Base-by-base conservation (phyloP, 2,113 vertebrate genomes). In the Rhombomys opimus region DNA sequence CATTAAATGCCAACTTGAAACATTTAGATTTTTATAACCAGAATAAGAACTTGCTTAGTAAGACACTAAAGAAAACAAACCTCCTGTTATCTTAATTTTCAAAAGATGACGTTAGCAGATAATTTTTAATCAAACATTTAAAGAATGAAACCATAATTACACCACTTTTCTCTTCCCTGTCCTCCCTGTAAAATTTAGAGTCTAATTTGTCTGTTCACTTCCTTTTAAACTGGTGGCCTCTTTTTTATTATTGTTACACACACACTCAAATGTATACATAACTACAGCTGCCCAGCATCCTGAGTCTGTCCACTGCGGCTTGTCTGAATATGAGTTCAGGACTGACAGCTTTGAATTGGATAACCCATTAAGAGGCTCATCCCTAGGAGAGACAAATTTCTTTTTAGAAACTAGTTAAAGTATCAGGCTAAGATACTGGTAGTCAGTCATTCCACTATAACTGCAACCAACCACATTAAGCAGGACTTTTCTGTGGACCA, bases 1-100 rank as follows among this genome's bases (percentile, higher is more conserved):
- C 52, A 68, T 84, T 73, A 63, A 78, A 84, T 70, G 14, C 8
- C 17, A 59, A 78, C 4, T 35, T 52, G 41, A 52, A 89, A 50
- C 30, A 68, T 91, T 89, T 78, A 63, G 77, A 77, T 63, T 89
- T 94, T 76, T 23, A 87, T 93, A 91, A 68, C 46, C 38, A 35
- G 52, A 93, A 54, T 57, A 59, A 17, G 12, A 89, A 27, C 81
- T 70, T 81, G 10, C 13, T 89, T 93, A 23, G 46, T 77, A 81
- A 91, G 41, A 20, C 30, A 30, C 5, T 92, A 70, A 65, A 25
- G 73, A 94, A 89, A 50, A 41, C 5, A 41, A 67, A 80, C 22
- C 13, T 59, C 14, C 32, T 91, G 63, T 8, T 59, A 90, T 67
- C 5, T 61, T 46, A 68, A 20, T 18, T 81, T 68, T 87, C 61